Evolutionary conservation across 2,113 vertebrate genomes (phyloP), one percentile per base, ranked within the genome.

Genomic region (Todiramphus chloris): DNA sequence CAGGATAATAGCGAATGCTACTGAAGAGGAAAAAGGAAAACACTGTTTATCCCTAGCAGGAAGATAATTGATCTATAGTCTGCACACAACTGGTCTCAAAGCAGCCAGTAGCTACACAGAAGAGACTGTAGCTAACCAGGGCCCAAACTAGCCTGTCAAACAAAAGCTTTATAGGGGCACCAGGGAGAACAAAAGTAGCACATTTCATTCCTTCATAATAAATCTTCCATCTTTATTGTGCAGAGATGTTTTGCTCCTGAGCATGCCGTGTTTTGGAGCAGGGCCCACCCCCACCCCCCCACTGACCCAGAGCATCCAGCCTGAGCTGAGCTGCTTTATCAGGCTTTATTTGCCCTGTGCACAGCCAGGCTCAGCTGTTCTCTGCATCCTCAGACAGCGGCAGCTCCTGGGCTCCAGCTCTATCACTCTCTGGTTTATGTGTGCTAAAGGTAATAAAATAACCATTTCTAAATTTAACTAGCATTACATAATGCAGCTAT

Each of bases 401-500:
- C 69, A 69, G 85, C 91, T 93, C 94, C 35, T 39, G 44, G 83
- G 94, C 93, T 91, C 83, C 67, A 59, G 96, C 91, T 96, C 93
- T 55, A 81, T 93, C 94, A 50, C 80, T 80, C 90, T 95, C 90
- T 37, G 9, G 92, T 97, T 97, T 96, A 97, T 97, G 87, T 90
- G 80, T 31, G 13, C 87, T 94, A 96, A 97, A 96, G 96, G 93
- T 96, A 97, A 97, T 97, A 97, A 98, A 97, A 97, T 80, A 94
- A 92, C 88, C 89, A 88, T 97, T 98, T 98, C 97, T 97, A 97
- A 96, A 97, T 98, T 97, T 98, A 98, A 96, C 97, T 95, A 93
- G 95, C 94, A 96, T 96, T 97, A 95, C 95, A 96, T 97, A 98
- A 98, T 95, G 81, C 94, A 97, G 89, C 96, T 95, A 97, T 97